Evolutionary conservation across 2,113 vertebrate species (phyloP).

Genomic region (Muscicapa adusta): DNA sequence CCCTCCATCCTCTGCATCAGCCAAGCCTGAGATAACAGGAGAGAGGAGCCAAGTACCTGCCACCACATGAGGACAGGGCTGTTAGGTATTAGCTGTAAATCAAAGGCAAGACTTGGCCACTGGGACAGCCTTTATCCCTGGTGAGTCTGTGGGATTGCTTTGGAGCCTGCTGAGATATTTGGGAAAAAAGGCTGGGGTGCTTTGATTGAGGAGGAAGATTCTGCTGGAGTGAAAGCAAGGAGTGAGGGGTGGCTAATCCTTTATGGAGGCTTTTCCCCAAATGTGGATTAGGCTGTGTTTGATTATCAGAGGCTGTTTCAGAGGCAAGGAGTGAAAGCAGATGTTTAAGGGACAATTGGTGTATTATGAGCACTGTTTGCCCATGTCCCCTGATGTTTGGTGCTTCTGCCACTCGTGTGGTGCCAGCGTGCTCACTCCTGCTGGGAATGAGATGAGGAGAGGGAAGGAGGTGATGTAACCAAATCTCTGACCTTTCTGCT

Average conservation of each 20-base stretch:
- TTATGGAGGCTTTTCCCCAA: neutral
- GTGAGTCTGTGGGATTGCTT: neutral
- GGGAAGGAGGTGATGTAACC: neutral
- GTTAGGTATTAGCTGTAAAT: constrained; percentile 47
- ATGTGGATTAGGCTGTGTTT: neutral
- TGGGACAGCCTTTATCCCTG: constrained; percentile 11
- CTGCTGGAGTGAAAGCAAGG: neutral
- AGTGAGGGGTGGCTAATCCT: neutral
- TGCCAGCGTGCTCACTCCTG: neutral
- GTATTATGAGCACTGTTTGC: neutral
- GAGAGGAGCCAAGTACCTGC: constrained; percentile 54
- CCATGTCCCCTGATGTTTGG: neutral
- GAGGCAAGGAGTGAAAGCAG: neutral
- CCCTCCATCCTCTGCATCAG: neutral
- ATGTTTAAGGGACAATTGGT: neutral
- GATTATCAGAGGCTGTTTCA: neutral
- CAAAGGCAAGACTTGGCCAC: neutral
- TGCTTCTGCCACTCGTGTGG: fast-evolving
- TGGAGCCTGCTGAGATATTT: constrained; percentile 9
- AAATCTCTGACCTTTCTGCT: neutral
- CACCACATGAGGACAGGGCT: neutral
- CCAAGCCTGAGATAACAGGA: constrained; percentile 34
- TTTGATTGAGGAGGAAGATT: neutral
- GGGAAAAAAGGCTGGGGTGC: neutral
- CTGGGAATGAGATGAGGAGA: neutral